phyloP scores from a whole-genome alignment of 35 echinoderm and acorn worm species.

The Patiria miniata region DNA sequence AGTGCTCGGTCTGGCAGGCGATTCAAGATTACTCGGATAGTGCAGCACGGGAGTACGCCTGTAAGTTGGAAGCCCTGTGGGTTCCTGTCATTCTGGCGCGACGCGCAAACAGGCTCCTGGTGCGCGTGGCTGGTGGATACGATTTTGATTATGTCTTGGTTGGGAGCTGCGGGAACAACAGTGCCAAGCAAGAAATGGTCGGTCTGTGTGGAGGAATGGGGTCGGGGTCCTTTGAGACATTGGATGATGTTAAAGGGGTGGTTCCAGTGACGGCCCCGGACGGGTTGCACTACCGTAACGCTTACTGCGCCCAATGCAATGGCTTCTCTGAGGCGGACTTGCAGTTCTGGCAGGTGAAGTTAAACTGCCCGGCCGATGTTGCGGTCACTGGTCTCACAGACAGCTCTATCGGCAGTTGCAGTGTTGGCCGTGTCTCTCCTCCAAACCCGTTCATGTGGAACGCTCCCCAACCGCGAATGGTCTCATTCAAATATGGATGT shows the following conservation, averaged over 20 bases:
- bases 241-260: background rate
- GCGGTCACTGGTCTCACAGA: too few relatives aligned
- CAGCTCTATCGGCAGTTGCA: too few relatives aligned
- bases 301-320: background rate
- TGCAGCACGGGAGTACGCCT: background rate
- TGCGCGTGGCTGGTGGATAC: background rate
- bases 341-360: too few relatives aligned
- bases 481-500: too few relatives aligned
- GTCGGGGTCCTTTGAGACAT: background rate
- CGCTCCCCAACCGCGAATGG: too few relatives aligned
- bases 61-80: background rate
- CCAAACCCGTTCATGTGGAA: too few relatives aligned
- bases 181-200: too few relatives aligned
- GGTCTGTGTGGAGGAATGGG: too few relatives aligned
- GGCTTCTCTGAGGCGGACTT: background rate
- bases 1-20: too few relatives aligned
- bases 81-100: background rate
- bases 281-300: background rate
- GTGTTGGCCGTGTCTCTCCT: too few relatives aligned
- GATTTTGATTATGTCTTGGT: background rate
- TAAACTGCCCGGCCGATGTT: too few relatives aligned
- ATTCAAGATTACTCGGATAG: too few relatives aligned
- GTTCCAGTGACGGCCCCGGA: background rate
- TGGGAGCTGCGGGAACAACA: background rate
- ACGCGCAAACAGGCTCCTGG: background rate